Base-by-base conservation (phyloP, 2,113 vertebrate species). In the Macquaria ambigua region DNA sequence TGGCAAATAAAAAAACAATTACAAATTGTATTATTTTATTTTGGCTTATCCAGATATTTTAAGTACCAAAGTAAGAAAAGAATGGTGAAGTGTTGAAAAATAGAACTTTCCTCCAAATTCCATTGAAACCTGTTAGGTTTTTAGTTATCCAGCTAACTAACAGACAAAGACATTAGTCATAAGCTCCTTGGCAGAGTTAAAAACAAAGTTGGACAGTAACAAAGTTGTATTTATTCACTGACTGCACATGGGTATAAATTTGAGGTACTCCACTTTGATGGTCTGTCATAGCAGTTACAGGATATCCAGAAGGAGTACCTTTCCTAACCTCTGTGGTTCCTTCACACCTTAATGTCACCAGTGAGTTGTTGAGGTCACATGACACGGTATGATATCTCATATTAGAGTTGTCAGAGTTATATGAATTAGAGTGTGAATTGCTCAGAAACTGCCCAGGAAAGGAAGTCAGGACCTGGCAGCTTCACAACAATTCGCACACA, bases 401-500 rank as follows among this genome's bases (percentile, higher is more conserved):
- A 31, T 56, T n/a, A 14, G 28, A 56, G 41, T 28, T 69, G 39
- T 43, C 75, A 61, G 14, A 43, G 25, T 59, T 53, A 1, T 20
- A 11, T 58, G 39, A 39, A 39, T 8, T 39, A 1, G 39, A 8
- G 48, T 79, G 80, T 52, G 74, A 84, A 77, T 46, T 83, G 53
- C 67, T 76, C 39, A 25, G 50, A 69, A 74, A 68, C 62, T 69
- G 52, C 31, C 3, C n/a, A 37, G 74, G 20, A 43, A 43, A 21
- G 18, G 37, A 55, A 6, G 81, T 68, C 63, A 58, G 39, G 71
- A 58, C 48, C 12, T 4, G 14, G 20, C 50, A 46, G 25, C 50
- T 25, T 58, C 79, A 48, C 62, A 67, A 31, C 64, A 79, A 79
- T 76, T 83, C 67, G 46, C 81, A 79, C 64, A 66, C 6, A 4